Percentiles rank a stretch among this genome's conserved stretches.
phyloP scores from a whole-genome alignment of 2,888 invertebrate genomes.

The Polydrusus tereticollis region DNA sequence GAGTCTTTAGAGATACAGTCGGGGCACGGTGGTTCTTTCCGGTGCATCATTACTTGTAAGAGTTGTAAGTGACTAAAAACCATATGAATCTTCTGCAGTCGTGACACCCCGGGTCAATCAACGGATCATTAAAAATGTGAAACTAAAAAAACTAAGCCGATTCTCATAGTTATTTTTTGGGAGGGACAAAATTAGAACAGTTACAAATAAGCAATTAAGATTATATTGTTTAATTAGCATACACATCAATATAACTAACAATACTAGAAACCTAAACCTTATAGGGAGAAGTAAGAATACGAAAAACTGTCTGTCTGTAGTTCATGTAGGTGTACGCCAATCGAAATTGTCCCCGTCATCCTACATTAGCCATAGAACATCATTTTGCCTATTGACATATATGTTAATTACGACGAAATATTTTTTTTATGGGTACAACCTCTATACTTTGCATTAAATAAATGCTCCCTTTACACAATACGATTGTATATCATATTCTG shows the following conservation, averaged over 20 bases:
- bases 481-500: slow-evolving; percentile 63
- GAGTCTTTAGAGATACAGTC: too few species aligned
- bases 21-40: too few species aligned
- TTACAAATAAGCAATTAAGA: background rate
- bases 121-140: too few species aligned
- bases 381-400: slow-evolving; percentile 65
- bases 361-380: slow-evolving; percentile 37
- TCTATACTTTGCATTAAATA: slow-evolving; percentile 94
- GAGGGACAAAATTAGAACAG: background rate
- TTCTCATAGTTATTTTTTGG: background rate
- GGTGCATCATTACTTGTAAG: too few species aligned
- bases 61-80: too few species aligned
- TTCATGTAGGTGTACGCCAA: slow-evolving; percentile 29
- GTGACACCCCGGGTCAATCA: too few species aligned
- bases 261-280: slow-evolving; percentile 44
- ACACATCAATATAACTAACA: slow-evolving; percentile 64
- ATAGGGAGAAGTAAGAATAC: slow-evolving; percentile 33
- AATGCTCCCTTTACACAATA: slow-evolving; percentile 84
- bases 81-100: too few species aligned
- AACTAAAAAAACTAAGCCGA: too few species aligned
- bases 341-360: slow-evolving; percentile 16
- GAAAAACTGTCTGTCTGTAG: slow-evolving; percentile 19
- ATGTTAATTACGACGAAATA: slow-evolving; percentile 63
- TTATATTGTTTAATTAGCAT: slow-evolving; percentile 62
- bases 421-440: slow-evolving; percentile 79